phyloP scores from a whole-genome alignment of 2,113 vertebrate species.

The Dendrocopos noguchii region DNA sequence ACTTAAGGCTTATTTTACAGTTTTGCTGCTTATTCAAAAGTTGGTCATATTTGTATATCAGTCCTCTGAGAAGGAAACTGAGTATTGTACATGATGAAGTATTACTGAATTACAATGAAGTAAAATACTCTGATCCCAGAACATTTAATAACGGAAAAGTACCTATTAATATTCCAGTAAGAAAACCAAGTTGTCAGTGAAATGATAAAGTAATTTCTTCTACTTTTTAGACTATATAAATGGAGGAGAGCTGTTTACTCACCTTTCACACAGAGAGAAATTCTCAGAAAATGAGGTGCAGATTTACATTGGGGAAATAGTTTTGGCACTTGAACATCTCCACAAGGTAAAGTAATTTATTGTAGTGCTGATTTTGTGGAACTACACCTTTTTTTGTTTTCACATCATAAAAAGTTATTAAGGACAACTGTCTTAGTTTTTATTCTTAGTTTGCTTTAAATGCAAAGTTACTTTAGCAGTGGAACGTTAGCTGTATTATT shows the following conservation, averaged over 20 bases:
- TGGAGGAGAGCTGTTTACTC: constrained; percentile 97
- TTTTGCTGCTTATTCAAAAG: not conserved
- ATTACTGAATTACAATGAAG: not conserved
- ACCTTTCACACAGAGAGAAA: constrained; percentile 95
- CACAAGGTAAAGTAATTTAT: constrained; percentile 85
- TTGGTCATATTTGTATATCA: not conserved
- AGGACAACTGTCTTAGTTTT: not conserved
- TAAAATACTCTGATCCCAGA: not conserved
- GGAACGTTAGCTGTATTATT: not conserved
- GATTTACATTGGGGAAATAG: constrained; percentile 94
- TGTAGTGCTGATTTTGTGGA: not conserved
- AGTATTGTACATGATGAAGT: not conserved
- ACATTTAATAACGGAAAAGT: not conserved
- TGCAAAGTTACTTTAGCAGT: not conserved
- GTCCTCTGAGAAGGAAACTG: not conserved
- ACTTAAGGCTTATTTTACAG: not conserved
- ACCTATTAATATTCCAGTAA: not conserved
- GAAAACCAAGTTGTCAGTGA: not conserved
- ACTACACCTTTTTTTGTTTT: not conserved
- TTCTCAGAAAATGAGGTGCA: constrained; percentile 94
- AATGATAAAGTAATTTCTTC: constrained; percentile 30
- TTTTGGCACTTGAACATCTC: constrained; percentile 93
- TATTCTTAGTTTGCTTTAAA: not conserved
- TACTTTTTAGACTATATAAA: constrained; percentile 93
- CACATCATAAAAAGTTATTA: not conserved